These are phyloP conservation scores for Drosophila mimica DNA, from an alignment of 2,888 invertebrate species.

Conservation along the genomic window DNA sequence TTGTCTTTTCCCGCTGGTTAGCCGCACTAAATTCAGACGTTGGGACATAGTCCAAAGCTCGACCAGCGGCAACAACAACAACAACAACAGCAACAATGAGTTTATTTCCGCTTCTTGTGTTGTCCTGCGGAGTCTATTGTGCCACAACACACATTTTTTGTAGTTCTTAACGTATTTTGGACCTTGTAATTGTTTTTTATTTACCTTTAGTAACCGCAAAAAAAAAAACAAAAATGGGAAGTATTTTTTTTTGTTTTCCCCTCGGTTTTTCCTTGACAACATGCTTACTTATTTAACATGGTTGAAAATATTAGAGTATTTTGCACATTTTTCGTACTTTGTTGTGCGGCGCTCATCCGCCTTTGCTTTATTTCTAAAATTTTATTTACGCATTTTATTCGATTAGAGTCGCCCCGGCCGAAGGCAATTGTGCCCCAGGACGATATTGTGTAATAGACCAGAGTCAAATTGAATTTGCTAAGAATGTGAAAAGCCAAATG, in stretches of 20 bases:
- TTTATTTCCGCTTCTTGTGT: conserved; percentile 64
- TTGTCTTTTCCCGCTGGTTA: conserved; percentile 27
- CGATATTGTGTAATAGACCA: conserved; percentile 64
- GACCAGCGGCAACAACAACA: conserved; percentile 4
- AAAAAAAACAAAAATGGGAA: conserved; percentile 28
- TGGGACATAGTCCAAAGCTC: conserved; percentile 32
- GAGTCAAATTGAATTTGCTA: conserved; percentile 66
- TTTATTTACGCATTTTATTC: conserved; percentile 72
- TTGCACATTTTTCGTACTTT: conserved; percentile 42
- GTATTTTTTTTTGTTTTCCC: conserved; percentile 31
- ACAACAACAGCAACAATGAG: conserved; percentile 43
- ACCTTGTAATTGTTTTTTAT: conserved; percentile 58
- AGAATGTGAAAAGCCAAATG: conserved; percentile 49
- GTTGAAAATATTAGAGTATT: conserved; percentile 51
- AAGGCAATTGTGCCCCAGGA: conserved; percentile 44
- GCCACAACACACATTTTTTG: conserved; percentile 8
- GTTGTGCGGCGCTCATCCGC: conserved; percentile 34
- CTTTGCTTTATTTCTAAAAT: conserved; percentile 47
- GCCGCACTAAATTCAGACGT: conserved; percentile 52
- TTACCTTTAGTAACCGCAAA: conserved; percentile 35
- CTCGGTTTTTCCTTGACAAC: conserved; percentile 17
- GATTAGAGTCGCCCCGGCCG: conserved; percentile 55
- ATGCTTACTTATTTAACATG: conserved; percentile 24
- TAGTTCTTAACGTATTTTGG: conserved; percentile 35
- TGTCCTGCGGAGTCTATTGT: conserved; percentile 46